Conservation (phyloP, 2,113 vertebrate genomes). For the Saimiri boliviensis region DNA sequence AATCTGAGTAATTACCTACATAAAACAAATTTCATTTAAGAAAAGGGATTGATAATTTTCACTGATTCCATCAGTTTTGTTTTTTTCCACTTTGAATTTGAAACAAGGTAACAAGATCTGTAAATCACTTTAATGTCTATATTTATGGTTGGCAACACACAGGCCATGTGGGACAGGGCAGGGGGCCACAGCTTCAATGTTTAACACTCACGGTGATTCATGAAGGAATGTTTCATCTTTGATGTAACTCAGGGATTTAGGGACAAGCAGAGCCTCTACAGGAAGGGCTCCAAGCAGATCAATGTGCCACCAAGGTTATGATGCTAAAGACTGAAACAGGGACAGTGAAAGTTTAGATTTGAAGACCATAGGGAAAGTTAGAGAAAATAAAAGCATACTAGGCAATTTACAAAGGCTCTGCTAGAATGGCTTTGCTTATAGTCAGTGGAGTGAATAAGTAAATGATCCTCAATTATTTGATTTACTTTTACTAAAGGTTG, state of each 20-base stretch:
- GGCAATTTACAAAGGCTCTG: neutral
- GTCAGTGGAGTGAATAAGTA: neutral
- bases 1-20: neutral
- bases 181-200: neutral
- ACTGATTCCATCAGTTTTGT: neutral
- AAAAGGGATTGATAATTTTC: neutral
- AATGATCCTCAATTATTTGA: neutral
- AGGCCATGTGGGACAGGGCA: neutral
- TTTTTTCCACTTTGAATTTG: constrained; percentile 20
- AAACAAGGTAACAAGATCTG: neutral
- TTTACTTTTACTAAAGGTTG: neutral
- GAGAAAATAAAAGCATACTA: neutral
- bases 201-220: neutral
- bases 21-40: neutral
- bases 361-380: neutral
- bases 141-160: neutral
- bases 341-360: neutral
- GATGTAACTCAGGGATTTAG: neutral
- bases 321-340: neutral
- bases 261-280: neutral
- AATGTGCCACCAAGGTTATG: neutral
- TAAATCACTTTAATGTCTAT: neutral
- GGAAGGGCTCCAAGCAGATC: neutral
- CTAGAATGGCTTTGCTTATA: neutral
- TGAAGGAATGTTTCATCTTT: neutral